phyloP scores from a whole-genome alignment of 2,888 invertebrate genomes.

The Tipula lateralis region DNA sequence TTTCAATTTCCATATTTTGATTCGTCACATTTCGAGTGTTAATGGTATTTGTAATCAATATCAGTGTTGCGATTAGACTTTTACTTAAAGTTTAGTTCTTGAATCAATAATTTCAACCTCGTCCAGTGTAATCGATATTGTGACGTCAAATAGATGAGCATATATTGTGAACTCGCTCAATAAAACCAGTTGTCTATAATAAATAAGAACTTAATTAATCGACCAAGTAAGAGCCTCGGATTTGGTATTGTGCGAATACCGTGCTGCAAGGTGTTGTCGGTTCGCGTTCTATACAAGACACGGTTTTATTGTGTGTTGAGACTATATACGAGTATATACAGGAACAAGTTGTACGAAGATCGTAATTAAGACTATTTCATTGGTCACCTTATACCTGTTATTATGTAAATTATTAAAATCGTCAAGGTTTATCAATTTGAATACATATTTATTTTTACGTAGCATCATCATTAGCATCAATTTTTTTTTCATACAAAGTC shows the following conservation, averaged over 20 bases:
- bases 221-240: neutral
- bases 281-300: too few relatives aligned
- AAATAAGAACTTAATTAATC: neutral
- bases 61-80: neutral
- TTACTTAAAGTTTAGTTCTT: neutral
- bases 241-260: neutral
- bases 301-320: too few relatives aligned
- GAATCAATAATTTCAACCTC: neutral
- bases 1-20: neutral
- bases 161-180: neutral
- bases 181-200: neutral
- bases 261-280: neutral
- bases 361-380: neutral
- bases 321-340: neutral
- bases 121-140: neutral
- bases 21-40: neutral
- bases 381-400: neutral
- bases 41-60: neutral
- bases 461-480: neutral
- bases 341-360: neutral
- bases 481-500: too few relatives aligned
- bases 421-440: neutral
- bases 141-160: neutral
- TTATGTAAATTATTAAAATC: neutral
- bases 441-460: neutral